Percentiles rank a stretch among this genome's conserved stretches.
phyloP scores from a whole-genome alignment of 2,888 invertebrate genomes.

The Cephus nigrinus region DNA sequence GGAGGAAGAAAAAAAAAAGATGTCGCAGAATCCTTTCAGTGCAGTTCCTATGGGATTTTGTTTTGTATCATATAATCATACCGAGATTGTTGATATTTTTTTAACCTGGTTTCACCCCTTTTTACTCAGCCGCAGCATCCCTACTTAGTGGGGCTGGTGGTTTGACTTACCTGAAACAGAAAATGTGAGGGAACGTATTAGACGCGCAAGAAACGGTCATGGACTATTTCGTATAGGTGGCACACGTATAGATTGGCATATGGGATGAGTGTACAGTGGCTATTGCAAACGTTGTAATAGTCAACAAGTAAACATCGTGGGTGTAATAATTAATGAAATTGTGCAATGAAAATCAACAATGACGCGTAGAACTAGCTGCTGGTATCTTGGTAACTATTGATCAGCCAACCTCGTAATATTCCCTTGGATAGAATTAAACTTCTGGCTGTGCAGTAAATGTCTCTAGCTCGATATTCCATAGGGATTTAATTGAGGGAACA shows the following conservation, averaged over 20 bases:
- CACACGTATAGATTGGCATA: background rate
- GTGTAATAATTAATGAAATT: background rate
- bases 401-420: background rate
- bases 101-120: background rate
- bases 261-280: background rate
- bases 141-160: background rate
- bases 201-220: background rate
- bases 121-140: background rate
- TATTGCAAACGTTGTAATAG: constrained; percentile 9
- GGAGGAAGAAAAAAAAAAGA: background rate
- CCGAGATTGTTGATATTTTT: background rate
- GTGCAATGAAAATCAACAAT: background rate
- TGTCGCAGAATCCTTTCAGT: background rate
- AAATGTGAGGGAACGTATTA: constrained; percentile 5
- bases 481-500: background rate
- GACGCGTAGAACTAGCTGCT: background rate
- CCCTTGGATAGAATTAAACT: background rate
- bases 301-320: constrained; percentile 4
- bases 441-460: background rate
- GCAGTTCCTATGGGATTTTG: background rate
- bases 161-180: constrained; percentile 26
- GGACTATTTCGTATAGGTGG: background rate
- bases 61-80: background rate
- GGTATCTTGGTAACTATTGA: background rate
- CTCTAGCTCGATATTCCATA: background rate